Percentiles rank a stretch among this genome's conserved stretches.
phyloP scores from a whole-genome alignment of 2,888 invertebrate genomes.

The Andrena dorsata region DNA sequence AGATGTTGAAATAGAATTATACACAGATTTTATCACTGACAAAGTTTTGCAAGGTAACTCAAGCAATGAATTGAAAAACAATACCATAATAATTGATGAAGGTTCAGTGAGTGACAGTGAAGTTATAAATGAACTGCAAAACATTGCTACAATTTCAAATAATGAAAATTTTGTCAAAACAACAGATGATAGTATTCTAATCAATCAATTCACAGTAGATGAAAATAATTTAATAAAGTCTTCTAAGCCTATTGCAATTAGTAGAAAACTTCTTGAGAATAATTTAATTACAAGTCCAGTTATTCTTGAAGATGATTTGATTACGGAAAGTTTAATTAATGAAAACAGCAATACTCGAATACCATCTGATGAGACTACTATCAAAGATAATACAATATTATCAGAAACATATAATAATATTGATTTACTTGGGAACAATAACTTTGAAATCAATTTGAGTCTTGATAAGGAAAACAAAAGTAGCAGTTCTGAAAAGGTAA shows the following conservation, averaged over 20 bases:
- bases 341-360: background rate
- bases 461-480: background rate
- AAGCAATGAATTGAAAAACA: too few species aligned
- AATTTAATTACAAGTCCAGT: background rate
- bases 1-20: too few species aligned
- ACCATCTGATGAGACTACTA: background rate
- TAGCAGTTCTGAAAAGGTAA: background rate
- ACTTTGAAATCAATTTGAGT: background rate
- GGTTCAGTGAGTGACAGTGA: background rate
- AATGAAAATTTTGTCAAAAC: background rate
- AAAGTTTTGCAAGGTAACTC: too few species aligned
- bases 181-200: background rate
- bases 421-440: background rate
- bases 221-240: background rate
- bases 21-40: too few species aligned
- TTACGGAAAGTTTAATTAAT: background rate
- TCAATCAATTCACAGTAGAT: background rate
- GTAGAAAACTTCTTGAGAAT: background rate
- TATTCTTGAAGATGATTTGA: background rate
- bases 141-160: too few species aligned
- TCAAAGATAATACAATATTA: background rate
- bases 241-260: background rate
- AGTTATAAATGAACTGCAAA: background rate
- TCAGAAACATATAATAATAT: background rate
- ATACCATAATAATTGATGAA: background rate